Evolutionary conservation across 2,113 vertebrate species (phyloP), one percentile per base, ranked within the genome.

Genomic region (Engystomops pustulosus): DNA sequence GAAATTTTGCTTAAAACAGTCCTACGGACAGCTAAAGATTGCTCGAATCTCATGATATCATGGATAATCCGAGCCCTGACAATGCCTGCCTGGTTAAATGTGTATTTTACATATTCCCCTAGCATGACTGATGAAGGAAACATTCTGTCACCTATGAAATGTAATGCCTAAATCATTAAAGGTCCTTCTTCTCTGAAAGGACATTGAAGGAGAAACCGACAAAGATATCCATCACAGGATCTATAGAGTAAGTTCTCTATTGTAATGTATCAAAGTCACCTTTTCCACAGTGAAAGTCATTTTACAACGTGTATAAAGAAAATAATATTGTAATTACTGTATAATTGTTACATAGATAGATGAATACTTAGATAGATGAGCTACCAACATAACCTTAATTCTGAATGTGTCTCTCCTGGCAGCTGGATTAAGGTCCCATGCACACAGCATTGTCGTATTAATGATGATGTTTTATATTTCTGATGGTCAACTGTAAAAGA

Each of bases 181-280:
- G 30, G 32, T 36, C 32, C 32, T 67, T 67, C 62, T 20, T 1
- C 62, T 32, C 7, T 67, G 62, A 17, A 34, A 67, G 62, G 32
- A 10, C 62, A 67, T 20, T 20, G 62, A 67, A 67, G 62, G 32
- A 20, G 15, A 67, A 20, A 36, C 62, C 6, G 6, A 34, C 60
- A 65, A 32, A 65, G 60, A 32, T 65, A 65, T 65, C 30, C 30
- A 65, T 65, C 60, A 65, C 30, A 18, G 60, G 27, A 62, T 62
- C 58, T 62, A 62, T 30, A 62, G 58, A 30, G 58, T 53, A 53
- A 20, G 9, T 60, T 60, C 9, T 65, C 60, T 65, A 65, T 65
- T 65, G 60, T 65, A 65, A 65, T 32, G 30, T 65, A 65, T 18
- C 60, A 65, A 65, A 65, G 27, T 27, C 60, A 65, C 60, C 60